Percentiles rank a stretch among this genome's conserved stretches.
Evolutionary conservation across 1,140 invertebrate genomes (phyloP).

Genomic region (Xylocopa sonorina): DNA sequence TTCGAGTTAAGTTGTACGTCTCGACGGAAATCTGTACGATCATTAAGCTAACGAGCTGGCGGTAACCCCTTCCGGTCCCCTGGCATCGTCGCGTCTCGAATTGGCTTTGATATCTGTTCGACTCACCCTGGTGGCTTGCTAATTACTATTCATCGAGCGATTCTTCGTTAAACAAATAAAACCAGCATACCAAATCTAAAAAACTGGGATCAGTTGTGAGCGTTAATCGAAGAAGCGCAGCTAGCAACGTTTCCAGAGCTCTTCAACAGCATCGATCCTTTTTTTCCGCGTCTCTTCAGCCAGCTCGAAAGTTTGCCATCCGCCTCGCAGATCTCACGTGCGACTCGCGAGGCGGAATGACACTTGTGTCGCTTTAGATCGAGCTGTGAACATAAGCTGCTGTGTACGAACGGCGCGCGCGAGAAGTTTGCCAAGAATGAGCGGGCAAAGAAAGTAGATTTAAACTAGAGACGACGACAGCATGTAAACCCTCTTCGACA

Average conservation of each 20-base stretch:
- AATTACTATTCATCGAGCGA: slow-evolving; percentile 14
- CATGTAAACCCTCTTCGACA: slow-evolving; percentile 42
- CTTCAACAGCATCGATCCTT: too few species aligned
- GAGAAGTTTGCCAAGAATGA: slow-evolving; percentile 29
- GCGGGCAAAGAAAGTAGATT: slow-evolving; percentile 46
- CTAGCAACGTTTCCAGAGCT: neutral
- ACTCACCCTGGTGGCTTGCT: neutral
- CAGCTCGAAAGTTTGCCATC: neutral
- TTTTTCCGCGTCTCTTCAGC: neutral
- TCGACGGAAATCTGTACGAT: slow-evolving; percentile 55
- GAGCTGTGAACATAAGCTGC: slow-evolving; percentile 26
- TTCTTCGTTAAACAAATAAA: neutral
- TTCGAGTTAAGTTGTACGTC: slow-evolving; percentile 46
- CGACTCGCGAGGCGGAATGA: slow-evolving; percentile 10
- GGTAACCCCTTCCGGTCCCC: slow-evolving; percentile 35
- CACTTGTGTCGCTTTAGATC: slow-evolving; percentile 29
- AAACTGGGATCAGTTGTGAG: too few species aligned
- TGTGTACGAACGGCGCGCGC: neutral
- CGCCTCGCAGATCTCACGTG: slow-evolving; percentile 5
- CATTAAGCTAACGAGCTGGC: slow-evolving; percentile 67
- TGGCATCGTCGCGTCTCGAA: neutral
- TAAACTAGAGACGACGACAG: slow-evolving; percentile 28
- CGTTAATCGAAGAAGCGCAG: neutral
- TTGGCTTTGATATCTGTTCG: slow-evolving; percentile 32
- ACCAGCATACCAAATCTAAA: too few species aligned